Evolutionary conservation across 2,113 vertebrate species (phyloP).

Genomic region (Notechis scutatus): DNA sequence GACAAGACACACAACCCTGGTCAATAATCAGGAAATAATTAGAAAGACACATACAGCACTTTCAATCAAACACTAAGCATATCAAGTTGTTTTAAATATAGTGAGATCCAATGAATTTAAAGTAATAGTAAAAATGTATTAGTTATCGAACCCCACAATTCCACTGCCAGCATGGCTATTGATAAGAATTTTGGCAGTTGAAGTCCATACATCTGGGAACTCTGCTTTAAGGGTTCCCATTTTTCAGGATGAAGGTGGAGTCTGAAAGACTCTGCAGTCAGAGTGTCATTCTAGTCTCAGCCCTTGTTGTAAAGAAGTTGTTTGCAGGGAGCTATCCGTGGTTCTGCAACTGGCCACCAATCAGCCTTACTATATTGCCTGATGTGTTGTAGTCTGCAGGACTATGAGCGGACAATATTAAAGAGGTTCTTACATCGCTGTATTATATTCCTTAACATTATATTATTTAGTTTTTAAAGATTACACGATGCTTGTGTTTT

Average conservation of each 20-base stretch:
- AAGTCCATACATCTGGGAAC: not conserved
- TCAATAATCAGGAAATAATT: not conserved
- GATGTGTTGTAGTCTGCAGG: not conserved
- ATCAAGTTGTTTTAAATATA: not conserved
- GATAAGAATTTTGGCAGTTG: not conserved
- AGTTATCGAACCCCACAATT: not conserved
- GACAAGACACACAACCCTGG: not conserved
- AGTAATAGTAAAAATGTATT: not conserved
- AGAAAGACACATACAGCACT: not conserved
- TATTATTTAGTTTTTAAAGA: not conserved
- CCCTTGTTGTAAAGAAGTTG: not conserved
- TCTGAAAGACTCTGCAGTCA: not conserved
- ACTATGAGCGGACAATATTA: not conserved
- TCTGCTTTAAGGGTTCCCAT: not conserved
- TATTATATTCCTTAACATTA: not conserved
- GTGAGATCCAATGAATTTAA: not conserved
- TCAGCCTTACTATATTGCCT: not conserved
- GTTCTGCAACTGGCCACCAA: not conserved
- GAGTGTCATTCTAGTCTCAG: not conserved
- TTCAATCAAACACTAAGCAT: not conserved
- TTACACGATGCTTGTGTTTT: not conserved
- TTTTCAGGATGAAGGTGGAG: not conserved
- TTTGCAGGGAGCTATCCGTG: not conserved
- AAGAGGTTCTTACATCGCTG: not conserved
- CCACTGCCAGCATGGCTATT: not conserved